Percentiles rank a stretch among this genome's conserved stretches.
Conservation (phyloP, 2,113 vertebrate species). For the Engystomops pustulosus region DNA sequence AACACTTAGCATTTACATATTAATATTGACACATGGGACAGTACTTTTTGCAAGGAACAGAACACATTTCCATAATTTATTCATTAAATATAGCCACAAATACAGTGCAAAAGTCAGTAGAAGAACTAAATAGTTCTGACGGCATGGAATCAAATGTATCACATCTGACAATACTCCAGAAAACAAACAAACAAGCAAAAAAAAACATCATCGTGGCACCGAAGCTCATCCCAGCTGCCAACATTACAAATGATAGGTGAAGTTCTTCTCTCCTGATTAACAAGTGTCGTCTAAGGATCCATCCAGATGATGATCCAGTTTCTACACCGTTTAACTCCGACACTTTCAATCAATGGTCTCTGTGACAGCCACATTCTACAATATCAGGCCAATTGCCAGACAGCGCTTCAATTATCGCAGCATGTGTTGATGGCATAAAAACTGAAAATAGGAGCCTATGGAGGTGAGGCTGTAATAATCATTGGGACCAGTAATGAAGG, state of each 20-base stretch:
- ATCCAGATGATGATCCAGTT: conserved; percentile 19
- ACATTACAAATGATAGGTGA: conserved; percentile 22
- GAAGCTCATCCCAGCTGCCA: conserved; percentile 3
- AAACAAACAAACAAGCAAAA: not conserved
- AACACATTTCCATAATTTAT: too few species aligned
- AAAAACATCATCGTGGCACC: not conserved
- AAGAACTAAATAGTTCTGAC: not conserved
- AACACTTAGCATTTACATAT: too few species aligned
- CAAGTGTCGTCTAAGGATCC: conserved; percentile 20
- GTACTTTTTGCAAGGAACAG: too few species aligned
- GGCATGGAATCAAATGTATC: not conserved
- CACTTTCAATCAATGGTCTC: conserved; percentile 24
- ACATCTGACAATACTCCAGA: not conserved
- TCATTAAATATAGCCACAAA: not conserved
- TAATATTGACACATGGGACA: too few species aligned
- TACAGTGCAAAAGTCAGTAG: not conserved
- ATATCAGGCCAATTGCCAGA: conserved; percentile 11
- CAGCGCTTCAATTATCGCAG: conserved; percentile 22
- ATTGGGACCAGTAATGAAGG: not conserved
- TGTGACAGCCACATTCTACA: conserved; percentile 1
- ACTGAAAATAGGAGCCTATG: not conserved
- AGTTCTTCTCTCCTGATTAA: conserved; percentile 5
- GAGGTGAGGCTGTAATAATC: not conserved
- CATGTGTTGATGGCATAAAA: not conserved
- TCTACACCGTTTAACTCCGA: not conserved